Evolutionary conservation across 2,113 vertebrate genomes (phyloP).

Genomic region (Hiodon alosoides): DNA sequence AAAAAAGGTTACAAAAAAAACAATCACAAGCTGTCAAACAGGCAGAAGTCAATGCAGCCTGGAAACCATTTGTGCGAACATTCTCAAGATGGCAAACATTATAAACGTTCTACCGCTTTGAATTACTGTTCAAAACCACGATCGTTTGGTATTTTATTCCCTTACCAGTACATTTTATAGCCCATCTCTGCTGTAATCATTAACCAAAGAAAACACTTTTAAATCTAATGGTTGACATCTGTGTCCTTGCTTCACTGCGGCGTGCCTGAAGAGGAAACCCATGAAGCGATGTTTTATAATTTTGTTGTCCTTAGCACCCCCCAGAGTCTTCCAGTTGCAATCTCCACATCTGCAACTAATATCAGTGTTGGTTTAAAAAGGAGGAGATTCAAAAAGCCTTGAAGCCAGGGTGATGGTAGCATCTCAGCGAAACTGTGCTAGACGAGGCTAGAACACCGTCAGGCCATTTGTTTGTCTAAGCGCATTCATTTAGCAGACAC

Average conservation of each 20-base stretch:
- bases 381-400: constrained; percentile 3
- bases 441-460: neutral
- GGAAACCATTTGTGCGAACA: constrained; percentile 8
- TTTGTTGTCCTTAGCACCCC: constrained; percentile 25
- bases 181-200: constrained; percentile 20
- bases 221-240: constrained; percentile 46
- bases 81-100: constrained; percentile 6
- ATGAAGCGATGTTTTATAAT: constrained; percentile 16
- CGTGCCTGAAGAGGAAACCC: constrained; percentile 45
- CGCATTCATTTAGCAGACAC: too few species aligned
- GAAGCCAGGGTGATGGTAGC: neutral
- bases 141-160: constrained; percentile 4
- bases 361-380: constrained; percentile 2
- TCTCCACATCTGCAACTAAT: constrained; percentile 25
- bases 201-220: constrained; percentile 37
- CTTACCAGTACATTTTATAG: constrained; percentile 2
- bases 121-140: neutral
- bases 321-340: constrained; percentile 5
- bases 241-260: constrained; percentile 45
- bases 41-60: constrained; percentile 9
- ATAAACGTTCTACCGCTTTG: constrained; percentile 6
- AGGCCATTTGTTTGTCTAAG: neutral
- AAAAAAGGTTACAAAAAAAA: neutral
- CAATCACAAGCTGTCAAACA: neutral
- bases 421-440: neutral